Base-by-base conservation (phyloP, 2,888 invertebrate species). In the Oegoconia quadripuncta region DNA sequence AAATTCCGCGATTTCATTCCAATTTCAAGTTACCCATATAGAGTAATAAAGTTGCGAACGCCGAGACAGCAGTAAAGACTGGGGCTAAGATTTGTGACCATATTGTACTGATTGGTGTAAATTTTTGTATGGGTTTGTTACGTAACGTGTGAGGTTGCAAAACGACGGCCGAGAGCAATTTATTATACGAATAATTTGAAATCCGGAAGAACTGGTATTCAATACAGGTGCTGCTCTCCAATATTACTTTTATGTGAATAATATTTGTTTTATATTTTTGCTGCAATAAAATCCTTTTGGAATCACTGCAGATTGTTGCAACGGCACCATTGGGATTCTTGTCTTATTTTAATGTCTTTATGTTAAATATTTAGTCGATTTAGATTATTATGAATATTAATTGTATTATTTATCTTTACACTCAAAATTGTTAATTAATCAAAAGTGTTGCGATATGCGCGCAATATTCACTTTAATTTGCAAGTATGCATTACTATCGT, bases 401-500 rank as follows among this genome's bases (percentile, higher is more conserved):
- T 82, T 82, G 76, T 84, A 83, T 84, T 82, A 83, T 82, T 83
- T 84, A 83, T 82, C 76, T 79, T 77, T 82, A 83, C 78, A 82
- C 75, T 78, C 75, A 73, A 74, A 69, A 74, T 72, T 69, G 58
- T 71, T 71, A 57, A 64, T 65, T 68, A 70, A 74, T 70, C 65
- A 64, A n/a, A n/a, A 69, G 52, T 60, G 59, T 59, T 69, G 62
- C 46, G 54, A 59, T 65, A 53, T 59, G 61, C 52, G 46, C 53
- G 48, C 47, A 51, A 46, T 51, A 47, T 51, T 46, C 46, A 48
- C 42, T 41, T 46, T 55, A 56, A 50, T 58, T 63, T 70, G 65
- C 65, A 64, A 71, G 55, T 64, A 66, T 68, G 65, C 67, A 66
- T 64, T 55, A 42, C 44, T 55, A n/a, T 54, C 50, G 54, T 56